Evolutionary conservation across 2,888 invertebrate species (phyloP), one percentile per base, ranked within the genome.

Genomic region (Polydrusus tereticollis): DNA sequence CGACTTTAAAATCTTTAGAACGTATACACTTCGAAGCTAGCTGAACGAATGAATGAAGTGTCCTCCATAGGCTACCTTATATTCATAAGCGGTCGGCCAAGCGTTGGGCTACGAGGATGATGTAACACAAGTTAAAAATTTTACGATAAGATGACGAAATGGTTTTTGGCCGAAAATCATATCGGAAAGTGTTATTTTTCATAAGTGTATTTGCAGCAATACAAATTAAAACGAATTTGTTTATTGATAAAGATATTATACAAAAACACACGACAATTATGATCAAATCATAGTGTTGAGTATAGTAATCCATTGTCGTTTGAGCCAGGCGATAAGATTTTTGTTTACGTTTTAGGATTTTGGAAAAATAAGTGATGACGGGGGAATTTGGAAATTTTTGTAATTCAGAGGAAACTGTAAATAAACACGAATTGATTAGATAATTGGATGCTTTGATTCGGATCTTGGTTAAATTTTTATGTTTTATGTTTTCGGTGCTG

Each of bases 151-250:
- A 73, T 73, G 72, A 73, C 69, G 72, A 73, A 73, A 73, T 64
- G 64, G 68, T 68, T 41, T 14, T 20, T n/a, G 18, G 69, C 69
- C 65, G 55, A 69, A 69, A 73, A 73, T 69, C 69, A 84, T 83
- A 83, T 83, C 82, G 83, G 82, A 81, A 83, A 83, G 5, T 41
- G 36, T 43, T 68, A 50, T 68, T 68, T 59, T 59, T 59, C 38
- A 50, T 57, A 21, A 23, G 12, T 6, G 1, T 2, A 47, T 3
- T 47, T 47, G 47, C 47, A 47, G 21, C 47, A 47, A 47, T 23
- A n/a, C 23, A n/a, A 23, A 47, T 47, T 23, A 47, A 47, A 47
- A 47, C 23, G 21, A 47, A 47, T 23, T 21, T 47, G 47, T 47
- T 47, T 47, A 18, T 47, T 47, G 47, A 47, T 47, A 23, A n/a